Evolutionary conservation across 2,888 invertebrate genomes (phyloP).

Genomic region (Latrodectus hesperus): DNA sequence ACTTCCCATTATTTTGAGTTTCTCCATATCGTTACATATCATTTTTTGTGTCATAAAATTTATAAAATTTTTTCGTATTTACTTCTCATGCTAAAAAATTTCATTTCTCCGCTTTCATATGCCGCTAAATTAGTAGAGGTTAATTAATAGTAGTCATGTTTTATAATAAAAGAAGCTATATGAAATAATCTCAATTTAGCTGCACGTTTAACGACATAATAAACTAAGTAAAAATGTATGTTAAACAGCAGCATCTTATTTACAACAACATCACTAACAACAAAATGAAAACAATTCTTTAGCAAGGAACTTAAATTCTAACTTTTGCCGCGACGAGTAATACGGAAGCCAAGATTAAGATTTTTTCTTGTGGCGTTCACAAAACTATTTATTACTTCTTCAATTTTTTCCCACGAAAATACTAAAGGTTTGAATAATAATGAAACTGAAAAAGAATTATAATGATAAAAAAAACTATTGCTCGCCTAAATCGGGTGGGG

Average conservation of each 20-base stretch:
- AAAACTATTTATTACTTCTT: conserved; percentile 43
- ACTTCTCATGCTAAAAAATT: too few relatives aligned
- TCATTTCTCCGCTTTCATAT: too few relatives aligned
- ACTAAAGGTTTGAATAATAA: conserved; percentile 25
- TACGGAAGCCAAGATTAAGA: conserved; percentile 32
- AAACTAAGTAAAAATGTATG: too few relatives aligned
- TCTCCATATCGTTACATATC: too few relatives aligned
- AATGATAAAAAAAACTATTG: conserved; percentile 16
- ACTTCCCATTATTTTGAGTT: too few relatives aligned
- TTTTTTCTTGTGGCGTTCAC: conserved; percentile 12
- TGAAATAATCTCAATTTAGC: too few relatives aligned
- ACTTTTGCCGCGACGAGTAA: conserved; percentile 29
- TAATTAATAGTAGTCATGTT: too few relatives aligned
- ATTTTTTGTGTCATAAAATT: too few relatives aligned
- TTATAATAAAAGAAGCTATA: too few relatives aligned
- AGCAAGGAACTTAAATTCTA: conserved; percentile 13
- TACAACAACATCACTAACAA: background rate
- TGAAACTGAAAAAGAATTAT: conserved; percentile 11
- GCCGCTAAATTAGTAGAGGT: too few relatives aligned
- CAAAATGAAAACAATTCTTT: conserved; percentile 33
- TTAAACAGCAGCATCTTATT: background rate
- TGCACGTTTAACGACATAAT: too few relatives aligned
- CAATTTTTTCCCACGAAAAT: conserved; percentile 43
- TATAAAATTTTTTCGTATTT: too few relatives aligned
- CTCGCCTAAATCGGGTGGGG: conserved; percentile 12